A percentile compares a stretch with the other conserved stretches of the same genome.
These are phyloP conservation scores for Eremophila alpestris DNA, from an alignment of 2,797 vertebrate genomes.

Conservation along the genomic window DNA sequence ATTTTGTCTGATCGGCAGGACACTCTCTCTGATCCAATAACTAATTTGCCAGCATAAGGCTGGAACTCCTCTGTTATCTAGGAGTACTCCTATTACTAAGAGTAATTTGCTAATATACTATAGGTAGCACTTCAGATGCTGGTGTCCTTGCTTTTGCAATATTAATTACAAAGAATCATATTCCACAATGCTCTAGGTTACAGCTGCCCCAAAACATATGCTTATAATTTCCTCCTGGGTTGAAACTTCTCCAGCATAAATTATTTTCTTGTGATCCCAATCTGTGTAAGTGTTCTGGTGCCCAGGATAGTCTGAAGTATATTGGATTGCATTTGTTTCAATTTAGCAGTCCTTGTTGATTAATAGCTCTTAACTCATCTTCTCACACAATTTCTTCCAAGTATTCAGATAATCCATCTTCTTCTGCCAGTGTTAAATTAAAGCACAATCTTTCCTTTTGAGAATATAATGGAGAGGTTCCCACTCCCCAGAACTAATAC, in stretches of 20 bases:
- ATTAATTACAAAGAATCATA: conserved; percentile 58
- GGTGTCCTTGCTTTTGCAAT: conserved; percentile 34
- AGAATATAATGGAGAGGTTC: neutral
- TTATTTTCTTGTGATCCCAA: conserved; percentile 63
- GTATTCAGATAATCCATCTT: conserved; percentile 53
- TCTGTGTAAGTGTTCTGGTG: conserved; percentile 59
- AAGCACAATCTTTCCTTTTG: neutral
- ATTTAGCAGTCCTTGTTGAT: conserved; percentile 50
- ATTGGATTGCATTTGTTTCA: conserved; percentile 63
- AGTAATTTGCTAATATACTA: conserved; percentile 42
- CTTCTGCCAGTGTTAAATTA: conserved; percentile 39
- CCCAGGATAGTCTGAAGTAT: conserved; percentile 44
- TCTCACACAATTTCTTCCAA: conserved; percentile 64
- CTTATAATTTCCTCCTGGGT: conserved; percentile 43
- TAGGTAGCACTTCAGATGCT: conserved; percentile 15
- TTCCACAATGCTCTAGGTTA: conserved; percentile 46
- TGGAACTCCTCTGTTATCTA: conserved; percentile 2
- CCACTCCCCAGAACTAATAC: neutral
- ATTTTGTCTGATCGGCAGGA: conserved; percentile 40
- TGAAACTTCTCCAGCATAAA: conserved; percentile 60
- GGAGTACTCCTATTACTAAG: conserved; percentile 29
- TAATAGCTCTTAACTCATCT: conserved; percentile 63
- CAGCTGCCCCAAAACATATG: conserved; percentile 53
- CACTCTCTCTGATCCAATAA: neutral
- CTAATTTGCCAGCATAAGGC: neutral